Base-by-base conservation (phyloP, 2,888 invertebrate genomes). In the Andrena praecox region DNA sequence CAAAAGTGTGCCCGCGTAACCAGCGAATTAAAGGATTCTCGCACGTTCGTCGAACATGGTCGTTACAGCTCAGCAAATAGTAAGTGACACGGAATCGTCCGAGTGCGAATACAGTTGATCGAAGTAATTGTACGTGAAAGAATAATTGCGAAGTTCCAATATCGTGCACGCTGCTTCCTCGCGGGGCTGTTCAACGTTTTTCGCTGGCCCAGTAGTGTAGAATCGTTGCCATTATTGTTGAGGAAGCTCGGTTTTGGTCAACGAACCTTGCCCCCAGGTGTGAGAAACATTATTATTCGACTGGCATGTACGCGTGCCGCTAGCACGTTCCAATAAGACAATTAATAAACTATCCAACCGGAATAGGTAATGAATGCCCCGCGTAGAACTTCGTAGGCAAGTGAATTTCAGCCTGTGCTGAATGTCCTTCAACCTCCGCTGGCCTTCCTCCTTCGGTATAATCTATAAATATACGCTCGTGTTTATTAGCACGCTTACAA, bases 201-300 rank as follows among this genome's bases (percentile, higher is more conserved):
- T 20, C 20, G 2, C 20, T 8, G 27, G 12, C 1, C 5, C 10
- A 59, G 1, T 60, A 56, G 16, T 52, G 35, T n/a, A 10, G 12
- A 42, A 16, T 42, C 42, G 8, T 27, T 35, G 29, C 35, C 24
- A 10, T 29, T 52, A 20, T 35, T 48, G 59, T 52, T n/a, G 27
- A 29, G 10, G 12, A 48, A 72, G 24, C 29, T 54, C 20, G 42
- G 8, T 56, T 60, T 27, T 42, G 56, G 42, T 56, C 59, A 8
- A 52, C 31, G 64, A 50, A 69, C 31, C 72, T 60, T 63, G 52
- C 54, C 1, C 12, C 67, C 33, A 6, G 33, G 20, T 29, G 35
- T 64, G 27, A 52, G 33, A 56, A 70, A 77, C 42, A 87, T 85
- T 84, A 54, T 75, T 75, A 83, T 81, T 76, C 77, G 24, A 42